Conservation (phyloP, 2,888 invertebrate species). For the Leptogaster cylindrica region DNA sequence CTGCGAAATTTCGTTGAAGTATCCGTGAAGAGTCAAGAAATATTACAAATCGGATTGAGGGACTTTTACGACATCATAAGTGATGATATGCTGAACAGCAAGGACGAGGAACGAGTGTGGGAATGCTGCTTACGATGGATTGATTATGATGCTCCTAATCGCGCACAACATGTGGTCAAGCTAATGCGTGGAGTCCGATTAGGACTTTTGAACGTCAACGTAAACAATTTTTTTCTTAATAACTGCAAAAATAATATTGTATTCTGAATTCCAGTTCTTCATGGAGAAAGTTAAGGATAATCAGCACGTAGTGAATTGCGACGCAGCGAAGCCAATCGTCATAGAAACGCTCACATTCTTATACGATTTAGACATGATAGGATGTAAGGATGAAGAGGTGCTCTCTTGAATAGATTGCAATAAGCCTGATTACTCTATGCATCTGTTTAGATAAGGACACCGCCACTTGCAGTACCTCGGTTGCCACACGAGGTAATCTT, state of each 20-base stretch:
- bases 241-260: not conserved
- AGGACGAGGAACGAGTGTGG: slow-evolving; percentile 88
- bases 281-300: slow-evolving; percentile 89
- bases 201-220: slow-evolving; percentile 81
- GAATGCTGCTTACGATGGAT: slow-evolving; percentile 88
- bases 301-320: slow-evolving; percentile 81
- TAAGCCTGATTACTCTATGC: not conserved
- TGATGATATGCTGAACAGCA: slow-evolving; percentile 84
- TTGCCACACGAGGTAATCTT: slow-evolving; percentile 90
- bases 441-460: slow-evolving; percentile 69
- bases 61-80: slow-evolving; percentile 79
- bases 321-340: slow-evolving; percentile 84
- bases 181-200: slow-evolving; percentile 82
- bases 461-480: slow-evolving; percentile 81
- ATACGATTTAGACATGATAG: slow-evolving; percentile 89
- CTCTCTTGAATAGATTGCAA: not conserved
- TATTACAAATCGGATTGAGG: slow-evolving; percentile 73
- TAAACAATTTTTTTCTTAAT: slow-evolving; percentile 51
- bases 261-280: slow-evolving; percentile 88
- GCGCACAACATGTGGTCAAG: slow-evolving; percentile 77
- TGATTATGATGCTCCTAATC: slow-evolving; percentile 73
- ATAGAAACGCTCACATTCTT: slow-evolving; percentile 90
- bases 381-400: slow-evolving; percentile 78
- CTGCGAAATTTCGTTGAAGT: slow-evolving; percentile 80
- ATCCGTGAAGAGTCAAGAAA: slow-evolving; percentile 75